phyloP scores from a whole-genome alignment of 2,797 vertebrate species.

The Pseudochromis fuscus region DNA sequence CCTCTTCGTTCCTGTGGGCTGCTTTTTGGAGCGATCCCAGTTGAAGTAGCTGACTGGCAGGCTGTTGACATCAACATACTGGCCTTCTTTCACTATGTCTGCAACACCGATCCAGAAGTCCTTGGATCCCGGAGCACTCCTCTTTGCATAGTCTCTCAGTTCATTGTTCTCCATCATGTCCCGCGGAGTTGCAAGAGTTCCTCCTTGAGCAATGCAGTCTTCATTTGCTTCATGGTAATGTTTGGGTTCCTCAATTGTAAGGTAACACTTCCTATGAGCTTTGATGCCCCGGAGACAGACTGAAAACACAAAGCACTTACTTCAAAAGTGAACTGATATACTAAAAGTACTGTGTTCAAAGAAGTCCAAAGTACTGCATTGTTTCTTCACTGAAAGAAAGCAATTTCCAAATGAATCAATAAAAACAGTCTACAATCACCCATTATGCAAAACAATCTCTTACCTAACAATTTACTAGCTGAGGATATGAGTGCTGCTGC shows the following conservation, averaged over 20 bases:
- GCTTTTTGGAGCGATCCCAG: slow-evolving; percentile 92
- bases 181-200: slow-evolving; percentile 92
- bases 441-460: slow-evolving; percentile 2
- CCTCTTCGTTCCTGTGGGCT: slow-evolving; percentile 92
- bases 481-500: slow-evolving; percentile 36
- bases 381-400: not conserved
- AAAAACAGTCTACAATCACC: not conserved
- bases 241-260: slow-evolving; percentile 89
- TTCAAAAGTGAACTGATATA: slow-evolving; percentile 15
- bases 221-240: slow-evolving; percentile 97
- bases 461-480: not conserved
- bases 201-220: slow-evolving; percentile 96
- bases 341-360: not conserved
- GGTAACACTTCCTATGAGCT: slow-evolving; percentile 94
- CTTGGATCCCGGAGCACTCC: slow-evolving; percentile 83
- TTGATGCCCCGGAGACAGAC: slow-evolving; percentile 97
- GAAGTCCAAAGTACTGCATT: not conserved
- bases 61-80: slow-evolving; percentile 95
- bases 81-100: slow-evolving; percentile 93
- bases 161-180: slow-evolving; percentile 87
- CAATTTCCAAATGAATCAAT: too few relatives aligned
- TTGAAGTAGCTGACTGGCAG: slow-evolving; percentile 89
- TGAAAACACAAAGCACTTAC: slow-evolving; percentile 80
- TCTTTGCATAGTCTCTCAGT: slow-evolving; percentile 91
- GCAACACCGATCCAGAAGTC: slow-evolving; percentile 97